Conservation (phyloP, 1,140 invertebrate genomes). For the Drosophila mauritiana region DNA sequence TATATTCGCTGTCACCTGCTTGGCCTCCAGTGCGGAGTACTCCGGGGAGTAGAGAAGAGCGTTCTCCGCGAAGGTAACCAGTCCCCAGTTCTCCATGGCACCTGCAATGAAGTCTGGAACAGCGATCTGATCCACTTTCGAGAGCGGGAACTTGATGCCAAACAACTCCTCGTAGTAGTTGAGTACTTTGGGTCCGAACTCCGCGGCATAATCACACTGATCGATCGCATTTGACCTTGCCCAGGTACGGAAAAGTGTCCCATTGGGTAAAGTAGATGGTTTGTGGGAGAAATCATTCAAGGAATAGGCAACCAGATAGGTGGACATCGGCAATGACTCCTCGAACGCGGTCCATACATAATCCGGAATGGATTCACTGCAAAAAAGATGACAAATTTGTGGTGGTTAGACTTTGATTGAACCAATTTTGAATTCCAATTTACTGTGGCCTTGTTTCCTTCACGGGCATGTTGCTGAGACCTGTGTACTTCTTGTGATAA, state of each 20-base stretch:
- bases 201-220: constrained; percentile 87
- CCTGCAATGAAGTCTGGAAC: constrained; percentile 91
- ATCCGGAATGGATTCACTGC: neutral
- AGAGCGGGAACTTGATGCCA: constrained; percentile 87
- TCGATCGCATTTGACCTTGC: constrained; percentile 88
- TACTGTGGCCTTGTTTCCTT: constrained; percentile 49
- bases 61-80: constrained; percentile 84
- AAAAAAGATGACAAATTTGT: neutral
- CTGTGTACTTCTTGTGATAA: constrained; percentile 87
- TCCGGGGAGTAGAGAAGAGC: constrained; percentile 55
- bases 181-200: constrained; percentile 86
- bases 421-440: constrained; percentile 12
- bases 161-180: constrained; percentile 90
- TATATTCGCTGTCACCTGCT: constrained; percentile 88
- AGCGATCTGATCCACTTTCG: constrained; percentile 90
- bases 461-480: constrained; percentile 93
- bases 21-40: constrained; percentile 87
- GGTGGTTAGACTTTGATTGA: neutral
- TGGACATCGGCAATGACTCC: constrained; percentile 91
- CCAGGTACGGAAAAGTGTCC: constrained; percentile 84
- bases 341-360: constrained; percentile 87
- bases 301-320: constrained; percentile 92
- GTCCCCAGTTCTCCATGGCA: constrained; percentile 90
- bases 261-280: constrained; percentile 88
- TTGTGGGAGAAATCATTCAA: constrained; percentile 89